Evolutionary conservation across 2,797 vertebrate species (phyloP).

Genomic region (Petrocephalus schoutedeni): DNA sequence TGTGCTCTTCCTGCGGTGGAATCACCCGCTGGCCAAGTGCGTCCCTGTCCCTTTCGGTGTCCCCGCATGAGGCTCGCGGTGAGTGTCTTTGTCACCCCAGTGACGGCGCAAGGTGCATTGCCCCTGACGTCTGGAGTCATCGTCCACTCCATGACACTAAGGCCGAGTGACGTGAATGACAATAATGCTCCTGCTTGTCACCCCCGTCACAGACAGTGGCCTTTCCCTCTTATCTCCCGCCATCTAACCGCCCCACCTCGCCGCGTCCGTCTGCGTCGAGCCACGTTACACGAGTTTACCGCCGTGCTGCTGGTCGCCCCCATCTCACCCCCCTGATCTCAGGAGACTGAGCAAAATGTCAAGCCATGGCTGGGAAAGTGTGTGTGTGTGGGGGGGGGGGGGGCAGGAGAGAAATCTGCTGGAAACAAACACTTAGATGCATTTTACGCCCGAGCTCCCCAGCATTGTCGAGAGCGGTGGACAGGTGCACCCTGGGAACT

Average conservation of each 20-base stretch:
- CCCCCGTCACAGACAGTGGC: slow-evolving; percentile 92
- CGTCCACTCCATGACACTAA: slow-evolving; percentile 89
- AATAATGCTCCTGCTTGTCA: slow-evolving; percentile 82
- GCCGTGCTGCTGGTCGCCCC: slow-evolving; percentile 94
- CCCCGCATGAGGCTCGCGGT: slow-evolving; percentile 58
- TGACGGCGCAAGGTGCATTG: slow-evolving; percentile 79
- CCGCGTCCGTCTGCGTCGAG: slow-evolving; percentile 97
- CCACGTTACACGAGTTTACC: slow-evolving; percentile 99
- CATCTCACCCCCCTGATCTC: slow-evolving; percentile 90
- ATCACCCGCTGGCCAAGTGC: background rate
- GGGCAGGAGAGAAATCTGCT: slow-evolving; percentile 89
- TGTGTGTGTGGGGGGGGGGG: slow-evolving; percentile 71
- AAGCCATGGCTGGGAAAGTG: slow-evolving; percentile 77
- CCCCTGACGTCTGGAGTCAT: slow-evolving; percentile 96
- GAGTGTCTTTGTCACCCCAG: slow-evolving; percentile 73
- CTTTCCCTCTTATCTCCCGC: slow-evolving; percentile 97
- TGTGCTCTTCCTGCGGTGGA: background rate
- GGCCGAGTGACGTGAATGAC: slow-evolving; percentile 97
- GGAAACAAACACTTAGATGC: slow-evolving; percentile 94
- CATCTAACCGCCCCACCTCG: slow-evolving; percentile 61
- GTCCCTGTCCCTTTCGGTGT: background rate
- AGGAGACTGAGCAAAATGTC: slow-evolving; percentile 94
- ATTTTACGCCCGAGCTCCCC: slow-evolving; percentile 81
- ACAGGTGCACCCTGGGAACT: slow-evolving; percentile 20
- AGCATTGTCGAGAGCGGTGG: slow-evolving; percentile 60